phyloP scores from a whole-genome alignment of 2,888 invertebrate genomes.

The Eubasilissa splendida region DNA sequence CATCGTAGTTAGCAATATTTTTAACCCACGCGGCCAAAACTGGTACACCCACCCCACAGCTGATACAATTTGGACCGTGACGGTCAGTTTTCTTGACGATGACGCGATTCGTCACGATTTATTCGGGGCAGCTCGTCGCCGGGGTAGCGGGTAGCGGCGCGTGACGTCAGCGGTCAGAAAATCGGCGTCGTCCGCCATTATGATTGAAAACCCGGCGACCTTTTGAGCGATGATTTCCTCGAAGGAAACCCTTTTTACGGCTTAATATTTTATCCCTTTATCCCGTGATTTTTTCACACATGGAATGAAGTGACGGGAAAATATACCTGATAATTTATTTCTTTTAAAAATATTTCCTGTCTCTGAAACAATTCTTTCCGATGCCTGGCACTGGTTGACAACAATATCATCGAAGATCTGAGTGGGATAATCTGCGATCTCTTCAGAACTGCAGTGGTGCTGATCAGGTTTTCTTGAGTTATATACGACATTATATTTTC shows the following conservation, averaged over 20 bases:
- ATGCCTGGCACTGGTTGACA: no score
- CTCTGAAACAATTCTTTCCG: no score
- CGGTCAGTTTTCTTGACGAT: constrained; percentile 40
- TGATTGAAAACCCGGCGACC: constrained; percentile 55
- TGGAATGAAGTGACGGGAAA: constrained; percentile 28
- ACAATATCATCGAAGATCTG: no score
- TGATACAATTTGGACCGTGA: constrained; percentile 1
- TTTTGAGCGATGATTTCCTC: constrained; percentile 36
- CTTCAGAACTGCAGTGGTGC: no score
- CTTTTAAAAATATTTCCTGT: not conserved
- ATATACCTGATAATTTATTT: constrained; percentile 15
- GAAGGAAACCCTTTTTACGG: constrained; percentile 28
- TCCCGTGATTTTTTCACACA: constrained; percentile 32
- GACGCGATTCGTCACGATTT: constrained; percentile 47
- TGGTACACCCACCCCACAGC: not conserved
- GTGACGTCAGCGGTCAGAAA: constrained; percentile 48
- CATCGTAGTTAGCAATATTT: no score
- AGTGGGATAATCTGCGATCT: no score
- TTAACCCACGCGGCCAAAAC: not conserved
- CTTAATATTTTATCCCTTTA: constrained; percentile 45
- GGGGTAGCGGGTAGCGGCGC: not conserved
- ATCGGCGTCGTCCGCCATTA: constrained; percentile 37
- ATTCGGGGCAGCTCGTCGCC: not conserved
- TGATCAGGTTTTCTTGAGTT: no score
- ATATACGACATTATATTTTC: no score